Evolutionary conservation across 2,797 vertebrate genomes (phyloP), one percentile per base, ranked within the genome.

Genomic region (Aphelocoma californica): DNA sequence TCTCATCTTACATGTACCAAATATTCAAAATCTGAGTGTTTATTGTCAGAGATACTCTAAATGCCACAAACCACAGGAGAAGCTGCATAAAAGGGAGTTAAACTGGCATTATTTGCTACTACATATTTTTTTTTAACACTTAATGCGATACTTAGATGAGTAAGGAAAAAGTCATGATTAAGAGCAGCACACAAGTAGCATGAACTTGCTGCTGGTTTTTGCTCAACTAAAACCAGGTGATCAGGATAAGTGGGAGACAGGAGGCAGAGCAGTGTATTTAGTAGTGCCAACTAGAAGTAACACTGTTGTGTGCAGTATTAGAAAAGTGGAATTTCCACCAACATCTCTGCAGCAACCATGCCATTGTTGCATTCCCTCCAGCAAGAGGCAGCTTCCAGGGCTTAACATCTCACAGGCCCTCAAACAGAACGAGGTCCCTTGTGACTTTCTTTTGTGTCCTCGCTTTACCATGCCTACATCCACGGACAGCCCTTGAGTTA

Each of bases 1-100:
- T 54, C 34, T 78, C 32, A 10, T 16, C 7, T 19, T 28, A 12
- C 0, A 0, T 4, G 3, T 5, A 42, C 9, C n/a, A 78, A 40
- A 15, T 28, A 29, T 29, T 66, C 42, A 74, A 66, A 77, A 67
- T 44, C 1, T 21, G n/a, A 54, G 31, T 23, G 12, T 10, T 71
- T 53, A 3, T 28, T 47, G 70, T 31, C 61, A 65, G 26, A 69
- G 18, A 42, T 32, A 38, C 2, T 29, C 31, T 32, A 62, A 89
- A 66, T 18, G 23, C 23, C 45, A 31, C 36, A 67, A 83, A 67
- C 4, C 36, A 19, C 15, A 53, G 16, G 15, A 77, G 64, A 62
- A 64, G 10, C 18, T 32, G 58, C 6, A 16, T 4, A 50, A 47
- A 48, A 61, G 11, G 2, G 18, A 79, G 10, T n/a, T 84, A 29